Evolutionary conservation across 2,888 invertebrate genomes (phyloP), one percentile per base, ranked within the genome.

Genomic region (Xanthorhoe designata): DNA sequence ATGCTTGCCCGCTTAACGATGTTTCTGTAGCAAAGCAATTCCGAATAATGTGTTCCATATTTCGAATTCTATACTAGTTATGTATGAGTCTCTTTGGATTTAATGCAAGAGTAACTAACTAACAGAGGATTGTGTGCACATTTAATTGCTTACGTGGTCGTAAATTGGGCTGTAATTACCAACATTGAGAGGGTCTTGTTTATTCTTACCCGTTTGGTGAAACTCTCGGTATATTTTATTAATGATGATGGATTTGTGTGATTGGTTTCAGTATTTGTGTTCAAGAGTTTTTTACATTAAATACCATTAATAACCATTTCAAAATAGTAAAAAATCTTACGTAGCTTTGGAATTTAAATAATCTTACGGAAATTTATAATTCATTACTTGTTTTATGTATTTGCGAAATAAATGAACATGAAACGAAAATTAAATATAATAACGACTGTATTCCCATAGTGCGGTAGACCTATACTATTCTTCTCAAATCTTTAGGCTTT

Each of bases 61-160:
- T 62, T 63, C 13, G 52, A 61, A 70, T 62, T 51, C 52, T 42
- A 52, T 52, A 51, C 42, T 57, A 49, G 17, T 13, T 52, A 47
- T 62, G n/a, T 59, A 62, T 55, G 50, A 17, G 32, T 59, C 54
- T 61, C 71, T 24, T 8, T 42, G 70, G 70, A 69, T 70, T 73
- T 66, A 67, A 71, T 61, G 65, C 64, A 57, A 54, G 67, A 68
- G 57, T 56, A 64, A 67, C 53, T 56, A 64, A 67, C 53, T 68
- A 50, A 54, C 58, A 58, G 59, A 58, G 59, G 49, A 58, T 63
- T 59, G 64, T 61, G 52, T 61, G 61, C 59, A 57, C 49, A 53
- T 55, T 62, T 62, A 69, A 66, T 69, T 66, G 63, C 63, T 63
- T 24, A 42, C 62, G 62, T 54, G 54, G 54, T 59, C 58, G 55